These are phyloP conservation scores for Drosophila willistoni DNA, from an alignment of 1,140 invertebrate genomes.

Conservation along the genomic window DNA sequence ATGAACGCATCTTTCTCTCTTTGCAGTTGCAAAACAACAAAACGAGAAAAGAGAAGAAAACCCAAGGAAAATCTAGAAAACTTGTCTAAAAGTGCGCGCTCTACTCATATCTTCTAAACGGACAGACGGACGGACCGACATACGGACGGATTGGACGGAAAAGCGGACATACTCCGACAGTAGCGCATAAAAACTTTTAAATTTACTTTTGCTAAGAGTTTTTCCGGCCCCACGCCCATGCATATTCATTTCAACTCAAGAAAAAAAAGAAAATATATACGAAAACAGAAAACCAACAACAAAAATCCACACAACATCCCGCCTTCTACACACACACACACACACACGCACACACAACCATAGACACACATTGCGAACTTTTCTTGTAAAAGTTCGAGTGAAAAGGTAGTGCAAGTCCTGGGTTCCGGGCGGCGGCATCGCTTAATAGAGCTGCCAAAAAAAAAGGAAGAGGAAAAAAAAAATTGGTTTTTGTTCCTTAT, in stretches of 20 bases:
- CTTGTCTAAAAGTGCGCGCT: conserved; percentile 77
- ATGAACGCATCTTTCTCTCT: conserved; percentile 36
- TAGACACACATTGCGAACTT: conserved; percentile 44
- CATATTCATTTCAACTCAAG: conserved; percentile 71
- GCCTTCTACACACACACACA: conserved; percentile 22
- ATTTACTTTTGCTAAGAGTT: conserved; percentile 81
- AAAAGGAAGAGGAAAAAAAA: neutral
- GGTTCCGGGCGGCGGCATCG: conserved; percentile 47
- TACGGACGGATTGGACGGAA: neutral
- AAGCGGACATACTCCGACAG: conserved; percentile 42
- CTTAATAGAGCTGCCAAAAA: conserved; percentile 80
- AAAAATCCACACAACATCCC: conserved; percentile 9
- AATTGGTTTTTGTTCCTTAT: neutral
- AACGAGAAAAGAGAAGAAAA: conserved; percentile 1
- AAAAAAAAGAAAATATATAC: neutral
- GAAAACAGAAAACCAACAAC: conserved; percentile 9
- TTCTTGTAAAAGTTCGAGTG: conserved; percentile 60
- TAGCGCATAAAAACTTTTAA: conserved; percentile 76
- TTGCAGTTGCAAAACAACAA: conserved; percentile 2
- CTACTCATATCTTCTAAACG: conserved; percentile 62
- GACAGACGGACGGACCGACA: conserved; percentile 3
- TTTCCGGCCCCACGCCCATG: conserved; percentile 52
- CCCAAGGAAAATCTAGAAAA: conserved; percentile 66
- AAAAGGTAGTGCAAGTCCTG: conserved; percentile 14
- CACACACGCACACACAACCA: conserved; percentile 1